Evolutionary conservation across 2,888 invertebrate species (phyloP).

Genomic region (Physocephala rufipes): DNA sequence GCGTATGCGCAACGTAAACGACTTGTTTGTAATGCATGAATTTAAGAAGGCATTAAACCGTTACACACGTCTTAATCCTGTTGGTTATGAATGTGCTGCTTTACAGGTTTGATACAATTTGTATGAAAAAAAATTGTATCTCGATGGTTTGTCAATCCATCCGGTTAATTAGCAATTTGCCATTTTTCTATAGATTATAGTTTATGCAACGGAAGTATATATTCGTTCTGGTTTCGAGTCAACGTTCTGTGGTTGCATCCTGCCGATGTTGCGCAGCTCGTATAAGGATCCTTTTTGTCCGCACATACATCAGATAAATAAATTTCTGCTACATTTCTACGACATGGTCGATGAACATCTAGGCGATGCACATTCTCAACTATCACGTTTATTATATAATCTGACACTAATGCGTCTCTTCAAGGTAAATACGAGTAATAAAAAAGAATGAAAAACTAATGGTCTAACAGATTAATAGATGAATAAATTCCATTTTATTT

Average conservation of each 20-base stretch:
- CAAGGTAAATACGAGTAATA: slow-evolving; percentile 51
- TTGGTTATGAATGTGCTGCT: slow-evolving; percentile 48
- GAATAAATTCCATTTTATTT: neutral
- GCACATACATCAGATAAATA: slow-evolving; percentile 46
- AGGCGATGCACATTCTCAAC: slow-evolving; percentile 43
- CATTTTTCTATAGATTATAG: slow-evolving; percentile 45
- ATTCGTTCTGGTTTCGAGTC: slow-evolving; percentile 51
- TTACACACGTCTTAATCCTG: slow-evolving; percentile 34
- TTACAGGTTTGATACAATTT: slow-evolving; percentile 42
- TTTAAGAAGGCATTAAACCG: slow-evolving; percentile 47
- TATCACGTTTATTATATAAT: slow-evolving; percentile 50
- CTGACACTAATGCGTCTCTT: slow-evolving; percentile 55
- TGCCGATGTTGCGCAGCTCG: slow-evolving; percentile 48
- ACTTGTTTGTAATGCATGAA: slow-evolving; percentile 51
- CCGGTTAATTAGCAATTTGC: neutral
- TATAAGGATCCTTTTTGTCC: slow-evolving; percentile 47
- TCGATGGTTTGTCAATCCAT: neutral
- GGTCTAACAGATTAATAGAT: neutral
- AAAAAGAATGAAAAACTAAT: neutral
- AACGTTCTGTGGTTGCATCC: slow-evolving; percentile 52
- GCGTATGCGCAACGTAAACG: slow-evolving; percentile 48
- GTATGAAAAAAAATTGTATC: neutral
- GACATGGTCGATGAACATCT: slow-evolving; percentile 46
- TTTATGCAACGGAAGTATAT: slow-evolving; percentile 51
- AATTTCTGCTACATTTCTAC: slow-evolving; percentile 54